phyloP scores from a whole-genome alignment of 2,797 vertebrate genomes.

The Rachycentron canadum region DNA sequence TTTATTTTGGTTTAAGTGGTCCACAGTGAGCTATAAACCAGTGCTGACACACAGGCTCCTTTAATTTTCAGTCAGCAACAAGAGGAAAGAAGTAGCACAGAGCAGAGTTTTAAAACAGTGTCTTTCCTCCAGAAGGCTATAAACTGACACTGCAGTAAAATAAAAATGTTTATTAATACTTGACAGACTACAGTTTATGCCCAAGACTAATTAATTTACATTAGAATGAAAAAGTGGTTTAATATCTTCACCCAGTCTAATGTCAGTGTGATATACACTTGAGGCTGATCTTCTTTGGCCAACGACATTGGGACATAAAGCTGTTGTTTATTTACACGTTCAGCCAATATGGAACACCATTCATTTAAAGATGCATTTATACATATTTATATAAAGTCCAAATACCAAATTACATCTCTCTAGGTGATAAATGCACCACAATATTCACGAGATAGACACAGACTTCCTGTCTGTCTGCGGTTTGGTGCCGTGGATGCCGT shows the following conservation, averaged over 20 bases:
- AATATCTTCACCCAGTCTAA: neutral
- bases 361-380: neutral
- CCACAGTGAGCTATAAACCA: conserved; percentile 42
- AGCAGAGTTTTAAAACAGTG: conserved; percentile 6
- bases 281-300: no score
- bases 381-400: neutral
- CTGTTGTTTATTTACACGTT: neutral
- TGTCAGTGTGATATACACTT: neutral
- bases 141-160: neutral
- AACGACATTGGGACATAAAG: no score
- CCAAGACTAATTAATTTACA: conserved; percentile 5
- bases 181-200: conserved; percentile 1
- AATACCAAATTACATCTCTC: neutral
- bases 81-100: neutral
- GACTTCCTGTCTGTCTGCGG: neutral
- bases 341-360: neutral
- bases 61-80: conserved; percentile 40
- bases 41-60: conserved; percentile 23
- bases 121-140: conserved; percentile 3
- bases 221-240: neutral
- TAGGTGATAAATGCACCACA: neutral
- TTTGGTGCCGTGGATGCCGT: neutral
- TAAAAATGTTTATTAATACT: neutral
- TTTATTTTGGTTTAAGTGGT: conserved; percentile 26
- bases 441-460: neutral